Evolutionary conservation across 2,888 invertebrate genomes (phyloP), one percentile per base, ranked within the genome.

Genomic region (Eilema sororculum): DNA sequence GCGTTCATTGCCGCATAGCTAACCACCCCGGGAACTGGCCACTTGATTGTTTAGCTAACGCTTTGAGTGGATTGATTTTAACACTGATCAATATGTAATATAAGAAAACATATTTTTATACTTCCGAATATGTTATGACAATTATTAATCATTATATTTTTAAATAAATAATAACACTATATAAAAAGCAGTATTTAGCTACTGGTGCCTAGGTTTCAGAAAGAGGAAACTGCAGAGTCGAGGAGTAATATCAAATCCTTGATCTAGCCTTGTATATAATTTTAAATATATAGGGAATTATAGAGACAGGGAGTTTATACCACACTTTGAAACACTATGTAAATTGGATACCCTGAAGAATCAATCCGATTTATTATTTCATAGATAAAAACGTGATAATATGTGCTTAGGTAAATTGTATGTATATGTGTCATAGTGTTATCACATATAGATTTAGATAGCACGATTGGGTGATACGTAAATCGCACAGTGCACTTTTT

Each of bases 1-100:
- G 67, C 58, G 67, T 63, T 62, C 58, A 62, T 13, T 66, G 74
- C 72, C 58, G 76, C 73, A 71, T 74, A 74, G 68, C 75, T 72
- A 69, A 73, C 70, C 65, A 41, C 66, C 60, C 58, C 37, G 46
- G 52, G 52, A 30, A 61, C 33, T 59, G 64, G 22, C 56, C 37
- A 59, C 65, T 20, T 67, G 59, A 65, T n/a, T 60, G 59, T 62
- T 24, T 69, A 66, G 56, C 69, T 72, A 73, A 73, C 33, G 73
- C 73, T 73, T 72, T 73, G 73, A 69, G 69, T 73, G 69, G 57
- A 24, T 57, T 72, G 66, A 59, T 46, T 57, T 67, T 69, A 72
- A 69, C 67, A 60, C 60, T 67, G 13, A 67, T 59, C 65, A 20
- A n/a, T 68, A 28, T 30, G 63, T 59, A 30, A 30, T 30, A 30